phyloP scores from a whole-genome alignment of 1,140 invertebrate genomes.

The Neuroterus valhalla region DNA sequence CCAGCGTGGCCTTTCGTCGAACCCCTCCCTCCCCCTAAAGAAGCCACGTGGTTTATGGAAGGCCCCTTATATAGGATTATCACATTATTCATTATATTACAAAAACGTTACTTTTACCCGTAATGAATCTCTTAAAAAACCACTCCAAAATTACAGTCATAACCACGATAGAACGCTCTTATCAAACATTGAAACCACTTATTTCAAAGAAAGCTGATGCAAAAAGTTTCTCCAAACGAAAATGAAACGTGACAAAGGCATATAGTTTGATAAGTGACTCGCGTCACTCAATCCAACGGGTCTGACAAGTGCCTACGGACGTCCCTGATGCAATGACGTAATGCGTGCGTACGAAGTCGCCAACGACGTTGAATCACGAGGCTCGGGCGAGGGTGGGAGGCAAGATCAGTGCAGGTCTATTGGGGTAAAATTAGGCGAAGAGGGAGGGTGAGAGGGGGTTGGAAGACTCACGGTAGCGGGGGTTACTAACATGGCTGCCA shows the following conservation, averaged over 20 bases:
- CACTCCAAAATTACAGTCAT: too few relatives aligned
- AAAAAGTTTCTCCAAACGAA: neutral
- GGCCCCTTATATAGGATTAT: too few relatives aligned
- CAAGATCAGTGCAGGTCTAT: conserved; percentile 30
- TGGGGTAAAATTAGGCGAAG: conserved; percentile 27
- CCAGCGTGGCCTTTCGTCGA: too few relatives aligned
- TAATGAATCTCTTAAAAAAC: too few relatives aligned
- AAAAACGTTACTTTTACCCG: too few relatives aligned
- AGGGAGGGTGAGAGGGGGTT: neutral
- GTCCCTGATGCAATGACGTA: conserved; percentile 26
- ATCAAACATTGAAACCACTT: too few relatives aligned
- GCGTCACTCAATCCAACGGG: neutral
- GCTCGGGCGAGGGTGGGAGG: neutral
- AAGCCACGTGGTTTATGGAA: too few relatives aligned
- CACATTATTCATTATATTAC: too few relatives aligned
- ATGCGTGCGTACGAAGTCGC: conserved; percentile 28
- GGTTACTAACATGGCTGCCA: conserved; percentile 28
- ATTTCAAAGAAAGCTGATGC: too few relatives aligned
- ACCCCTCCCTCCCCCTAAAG: too few relatives aligned
- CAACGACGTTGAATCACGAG: conserved; percentile 26
- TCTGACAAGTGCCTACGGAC: conserved; percentile 3
- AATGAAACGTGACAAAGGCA: neutral
- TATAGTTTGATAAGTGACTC: neutral
- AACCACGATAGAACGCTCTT: too few relatives aligned
- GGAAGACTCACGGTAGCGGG: conserved; percentile 19